These are phyloP conservation scores for Heliothis virescens DNA, from an alignment of 1,140 invertebrate species.

Conservation along the genomic window DNA sequence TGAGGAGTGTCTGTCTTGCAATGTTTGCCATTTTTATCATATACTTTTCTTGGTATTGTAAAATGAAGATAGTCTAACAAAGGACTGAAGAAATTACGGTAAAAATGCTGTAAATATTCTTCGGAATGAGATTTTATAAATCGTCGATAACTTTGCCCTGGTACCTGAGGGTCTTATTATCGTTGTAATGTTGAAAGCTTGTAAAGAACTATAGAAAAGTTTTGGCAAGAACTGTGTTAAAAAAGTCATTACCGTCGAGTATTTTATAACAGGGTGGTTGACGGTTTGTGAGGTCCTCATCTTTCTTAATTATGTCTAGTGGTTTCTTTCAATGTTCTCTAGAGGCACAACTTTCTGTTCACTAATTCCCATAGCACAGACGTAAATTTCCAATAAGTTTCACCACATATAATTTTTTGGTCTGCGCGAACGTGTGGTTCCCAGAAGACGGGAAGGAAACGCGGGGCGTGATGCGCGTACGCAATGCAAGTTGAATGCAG, in stretches of 20 bases:
- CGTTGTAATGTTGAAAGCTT: not conserved
- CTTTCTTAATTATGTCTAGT: too few relatives aligned
- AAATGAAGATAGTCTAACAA: not conserved
- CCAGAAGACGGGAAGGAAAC: constrained; percentile 74
- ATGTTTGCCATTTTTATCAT: constrained; percentile 19
- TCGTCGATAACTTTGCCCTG: not conserved
- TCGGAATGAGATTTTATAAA: not conserved
- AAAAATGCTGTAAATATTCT: not conserved
- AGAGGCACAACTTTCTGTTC: not conserved
- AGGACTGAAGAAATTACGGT: not conserved
- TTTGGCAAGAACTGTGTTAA: too few relatives aligned
- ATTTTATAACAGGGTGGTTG: too few relatives aligned
- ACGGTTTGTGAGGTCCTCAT: too few relatives aligned
- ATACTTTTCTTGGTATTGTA: not conserved
- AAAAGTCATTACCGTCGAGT: too few relatives aligned
- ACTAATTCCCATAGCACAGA: not conserved
- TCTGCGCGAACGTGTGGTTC: constrained; percentile 44
- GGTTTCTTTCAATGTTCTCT: too few relatives aligned
- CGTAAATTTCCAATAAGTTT: constrained; percentile 32
- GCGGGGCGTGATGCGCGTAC: constrained; percentile 60
- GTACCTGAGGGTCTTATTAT: not conserved
- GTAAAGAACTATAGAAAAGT: too few relatives aligned
- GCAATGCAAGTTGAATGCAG: constrained; percentile 55
- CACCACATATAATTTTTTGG: constrained; percentile 4
- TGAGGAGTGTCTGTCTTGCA: constrained; percentile 12